phyloP scores from a whole-genome alignment of 2,888 invertebrate species.

The Anorthoa munda region DNA sequence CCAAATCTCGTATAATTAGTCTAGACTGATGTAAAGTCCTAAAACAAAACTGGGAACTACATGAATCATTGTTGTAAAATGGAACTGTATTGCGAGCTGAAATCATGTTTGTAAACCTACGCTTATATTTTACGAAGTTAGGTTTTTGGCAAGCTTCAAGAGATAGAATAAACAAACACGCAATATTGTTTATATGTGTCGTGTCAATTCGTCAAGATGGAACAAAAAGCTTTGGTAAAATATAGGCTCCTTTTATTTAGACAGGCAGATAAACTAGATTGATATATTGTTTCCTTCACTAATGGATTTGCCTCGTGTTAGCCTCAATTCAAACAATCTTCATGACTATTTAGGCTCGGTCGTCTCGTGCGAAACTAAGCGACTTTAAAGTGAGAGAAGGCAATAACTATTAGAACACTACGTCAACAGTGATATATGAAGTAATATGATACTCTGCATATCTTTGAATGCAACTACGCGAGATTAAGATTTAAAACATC shows the following conservation, averaged over 20 bases:
- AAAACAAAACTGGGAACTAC: slow-evolving; percentile 51
- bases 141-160: slow-evolving; percentile 47
- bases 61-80: slow-evolving; percentile 56
- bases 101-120: slow-evolving; percentile 30
- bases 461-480: neutral
- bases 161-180: slow-evolving; percentile 27
- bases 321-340: slow-evolving; percentile 30
- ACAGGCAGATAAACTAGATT: slow-evolving; percentile 15
- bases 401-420: slow-evolving; percentile 8
- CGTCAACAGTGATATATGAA: slow-evolving; percentile 17
- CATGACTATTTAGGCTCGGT: neutral
- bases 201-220: slow-evolving; percentile 20
- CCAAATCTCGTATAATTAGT: slow-evolving; percentile 73
- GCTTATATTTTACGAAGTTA: slow-evolving; percentile 24
- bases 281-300: slow-evolving; percentile 23
- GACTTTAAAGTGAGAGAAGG: neutral
- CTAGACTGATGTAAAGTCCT: slow-evolving; percentile 67
- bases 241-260: neutral
- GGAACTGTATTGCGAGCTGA: slow-evolving; percentile 35
- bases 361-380: neutral
- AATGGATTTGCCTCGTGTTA: slow-evolving; percentile 42
- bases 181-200: slow-evolving; percentile 20
- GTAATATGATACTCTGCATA: slow-evolving; percentile 16
- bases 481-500: slow-evolving; percentile 14
- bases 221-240: neutral